A percentile compares a stretch with the other conserved stretches of the same genome.
Conservation (phyloP, 2,797 vertebrate species). For the Enteromius unitaeniatus region DNA sequence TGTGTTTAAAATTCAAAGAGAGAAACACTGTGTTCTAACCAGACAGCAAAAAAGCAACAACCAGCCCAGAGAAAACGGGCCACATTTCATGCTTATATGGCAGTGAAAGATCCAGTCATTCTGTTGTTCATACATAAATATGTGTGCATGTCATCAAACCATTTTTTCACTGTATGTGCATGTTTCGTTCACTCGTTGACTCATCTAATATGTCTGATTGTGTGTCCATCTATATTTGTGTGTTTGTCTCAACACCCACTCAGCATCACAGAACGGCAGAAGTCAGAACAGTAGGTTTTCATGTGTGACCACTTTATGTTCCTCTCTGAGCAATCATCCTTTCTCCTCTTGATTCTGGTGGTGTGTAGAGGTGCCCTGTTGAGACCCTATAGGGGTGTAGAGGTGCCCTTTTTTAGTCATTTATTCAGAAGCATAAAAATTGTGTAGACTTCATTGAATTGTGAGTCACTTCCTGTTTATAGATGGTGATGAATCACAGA, state of each 20-base stretch:
- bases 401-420: background rate
- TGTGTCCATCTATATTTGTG: constrained; percentile 50
- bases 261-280: constrained; percentile 79
- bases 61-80: background rate
- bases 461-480: constrained; percentile 12
- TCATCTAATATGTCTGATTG: constrained; percentile 51
- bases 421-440: background rate
- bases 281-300: constrained; percentile 80
- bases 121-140: constrained; percentile 8
- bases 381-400: background rate
- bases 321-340: constrained; percentile 19
- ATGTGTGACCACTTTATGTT: constrained; percentile 24
- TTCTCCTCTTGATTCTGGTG: constrained; percentile 14
- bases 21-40: background rate
- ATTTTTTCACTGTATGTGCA: constrained; percentile 23
- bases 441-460: background rate
- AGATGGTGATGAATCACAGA: constrained; percentile 14
- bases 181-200: constrained; percentile 29
- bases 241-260: constrained; percentile 71
- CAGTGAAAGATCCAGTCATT: background rate
- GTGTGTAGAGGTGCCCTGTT: constrained; percentile 17
- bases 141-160: constrained; percentile 38
- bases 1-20: background rate
- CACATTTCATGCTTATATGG: background rate
- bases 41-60: background rate